A percentile compares a stretch with the other conserved stretches of the same genome.
Evolutionary conservation across 2,113 vertebrate species (phyloP).

Genomic region (Cebus imitator): DNA sequence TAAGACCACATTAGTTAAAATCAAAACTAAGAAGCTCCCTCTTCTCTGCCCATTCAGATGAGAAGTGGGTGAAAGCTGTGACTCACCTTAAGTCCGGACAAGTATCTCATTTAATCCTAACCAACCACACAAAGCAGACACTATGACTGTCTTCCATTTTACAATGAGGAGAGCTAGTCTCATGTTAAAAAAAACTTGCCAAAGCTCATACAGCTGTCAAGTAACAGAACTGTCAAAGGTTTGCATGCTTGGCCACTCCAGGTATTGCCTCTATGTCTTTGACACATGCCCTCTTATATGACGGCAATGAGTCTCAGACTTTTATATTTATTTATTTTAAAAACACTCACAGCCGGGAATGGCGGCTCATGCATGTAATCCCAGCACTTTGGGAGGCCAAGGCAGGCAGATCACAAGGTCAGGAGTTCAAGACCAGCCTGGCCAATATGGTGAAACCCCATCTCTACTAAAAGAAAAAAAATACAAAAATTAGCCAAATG

Average conservation of each 20-base stretch:
- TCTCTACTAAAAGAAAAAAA: too few species aligned
- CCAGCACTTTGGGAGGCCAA: too few species aligned
- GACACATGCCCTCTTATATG: not conserved
- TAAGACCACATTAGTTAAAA: slow-evolving; percentile 6
- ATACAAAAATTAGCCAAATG: too few species aligned
- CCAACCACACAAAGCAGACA: not conserved
- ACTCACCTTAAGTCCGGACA: not conserved
- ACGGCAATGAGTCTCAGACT: not conserved
- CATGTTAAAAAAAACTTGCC: not conserved
- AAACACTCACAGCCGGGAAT: too few species aligned
- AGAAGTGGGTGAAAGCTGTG: not conserved
- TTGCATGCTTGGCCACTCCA: not conserved
- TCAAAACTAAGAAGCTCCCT: not conserved
- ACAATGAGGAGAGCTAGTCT: not conserved
- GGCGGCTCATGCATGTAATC: too few species aligned
- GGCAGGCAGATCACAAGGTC: too few species aligned
- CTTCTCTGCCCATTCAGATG: not conserved
- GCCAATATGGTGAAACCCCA: too few species aligned
- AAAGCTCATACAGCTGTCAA: not conserved
- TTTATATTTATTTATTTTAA: not conserved
- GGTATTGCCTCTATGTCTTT: not conserved
- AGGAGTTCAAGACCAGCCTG: too few species aligned
- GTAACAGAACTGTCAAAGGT: not conserved
- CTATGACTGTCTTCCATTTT: not conserved
- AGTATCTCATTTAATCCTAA: not conserved